Conservation (phyloP, 1,140 invertebrate species). For the Caenorhabditis inopinata region DNA sequence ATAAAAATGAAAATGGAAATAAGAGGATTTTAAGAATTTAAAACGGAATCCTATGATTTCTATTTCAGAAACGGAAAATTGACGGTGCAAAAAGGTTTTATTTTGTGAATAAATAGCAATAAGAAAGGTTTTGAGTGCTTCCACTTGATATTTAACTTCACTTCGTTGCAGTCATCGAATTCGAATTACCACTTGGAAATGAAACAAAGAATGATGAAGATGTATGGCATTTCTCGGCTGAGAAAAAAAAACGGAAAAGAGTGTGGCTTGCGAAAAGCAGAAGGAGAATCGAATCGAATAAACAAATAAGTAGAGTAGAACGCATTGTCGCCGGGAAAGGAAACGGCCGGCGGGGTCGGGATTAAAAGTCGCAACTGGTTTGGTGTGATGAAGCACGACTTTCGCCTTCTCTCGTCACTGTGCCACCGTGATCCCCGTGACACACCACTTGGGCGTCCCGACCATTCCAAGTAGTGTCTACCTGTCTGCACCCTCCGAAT, state of each 20-base stretch:
- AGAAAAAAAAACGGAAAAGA: constrained; percentile 6
- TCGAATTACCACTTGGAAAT: background rate
- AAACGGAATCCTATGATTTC: too few relatives aligned
- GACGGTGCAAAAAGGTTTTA: too few relatives aligned
- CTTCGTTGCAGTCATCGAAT: background rate
- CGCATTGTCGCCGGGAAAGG: background rate
- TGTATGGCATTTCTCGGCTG: background rate
- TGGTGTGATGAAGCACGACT: background rate
- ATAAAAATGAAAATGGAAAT: too few relatives aligned
- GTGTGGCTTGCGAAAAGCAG: background rate
- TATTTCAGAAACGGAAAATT: too few relatives aligned
- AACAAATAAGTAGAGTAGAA: constrained; percentile 34
- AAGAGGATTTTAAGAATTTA: too few relatives aligned
- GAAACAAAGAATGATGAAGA: background rate
- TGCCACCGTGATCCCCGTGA: constrained; percentile 12
- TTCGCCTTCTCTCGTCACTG: background rate
- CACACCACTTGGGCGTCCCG: background rate
- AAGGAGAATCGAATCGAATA: constrained; percentile 2
- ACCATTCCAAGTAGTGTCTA: constrained; percentile 6
- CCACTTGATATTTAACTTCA: too few relatives aligned
- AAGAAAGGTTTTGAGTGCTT: too few relatives aligned
- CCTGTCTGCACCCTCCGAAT: background rate
- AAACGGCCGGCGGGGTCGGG: background rate
- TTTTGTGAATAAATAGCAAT: too few relatives aligned
- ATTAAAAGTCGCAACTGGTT: constrained; percentile 33